A percentile compares a stretch with the other conserved stretches of the same genome.
These are phyloP conservation scores for Ecliptopera silaceata DNA, from an alignment of 2,888 invertebrate genomes.

Conservation along the genomic window DNA sequence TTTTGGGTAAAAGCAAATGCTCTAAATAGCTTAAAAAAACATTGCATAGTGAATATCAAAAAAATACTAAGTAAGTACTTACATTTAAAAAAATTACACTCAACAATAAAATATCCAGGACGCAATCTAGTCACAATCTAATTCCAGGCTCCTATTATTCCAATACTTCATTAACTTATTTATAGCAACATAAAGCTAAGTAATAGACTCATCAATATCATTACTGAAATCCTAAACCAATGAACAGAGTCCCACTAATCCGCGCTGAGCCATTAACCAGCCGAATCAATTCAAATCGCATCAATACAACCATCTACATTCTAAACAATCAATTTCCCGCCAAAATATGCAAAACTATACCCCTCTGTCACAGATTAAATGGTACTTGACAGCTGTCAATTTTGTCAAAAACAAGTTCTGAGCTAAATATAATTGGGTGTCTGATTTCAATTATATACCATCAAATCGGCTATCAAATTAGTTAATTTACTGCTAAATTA, in stretches of 20 bases:
- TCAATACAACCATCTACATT: constrained; percentile 7
- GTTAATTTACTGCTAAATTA: constrained; percentile 10
- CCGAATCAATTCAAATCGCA: constrained; percentile 19
- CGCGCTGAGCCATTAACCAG: constrained; percentile 15
- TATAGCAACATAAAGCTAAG: neutral
- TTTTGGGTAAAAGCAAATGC: too few species aligned
- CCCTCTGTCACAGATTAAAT: neutral
- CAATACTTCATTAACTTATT: neutral
- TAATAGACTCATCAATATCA: constrained; percentile 14
- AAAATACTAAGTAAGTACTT: too few species aligned
- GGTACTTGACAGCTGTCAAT: neutral
- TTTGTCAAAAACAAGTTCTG: neutral
- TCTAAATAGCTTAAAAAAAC: too few species aligned
- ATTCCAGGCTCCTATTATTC: neutral
- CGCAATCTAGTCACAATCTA: too few species aligned
- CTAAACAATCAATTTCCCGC: constrained; percentile 29
- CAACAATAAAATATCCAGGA: too few species aligned
- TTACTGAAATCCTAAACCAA: constrained; percentile 19
- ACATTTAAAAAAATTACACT: too few species aligned
- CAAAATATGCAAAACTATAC: constrained; percentile 19
- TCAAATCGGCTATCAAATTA: constrained; percentile 7
- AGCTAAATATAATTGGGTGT: neutral
- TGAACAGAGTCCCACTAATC: constrained; percentile 17
- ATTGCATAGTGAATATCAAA: too few species aligned
- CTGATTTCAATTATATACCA: neutral